phyloP scores from a whole-genome alignment of 1,140 invertebrate genomes.

The Heliconius congener region DNA sequence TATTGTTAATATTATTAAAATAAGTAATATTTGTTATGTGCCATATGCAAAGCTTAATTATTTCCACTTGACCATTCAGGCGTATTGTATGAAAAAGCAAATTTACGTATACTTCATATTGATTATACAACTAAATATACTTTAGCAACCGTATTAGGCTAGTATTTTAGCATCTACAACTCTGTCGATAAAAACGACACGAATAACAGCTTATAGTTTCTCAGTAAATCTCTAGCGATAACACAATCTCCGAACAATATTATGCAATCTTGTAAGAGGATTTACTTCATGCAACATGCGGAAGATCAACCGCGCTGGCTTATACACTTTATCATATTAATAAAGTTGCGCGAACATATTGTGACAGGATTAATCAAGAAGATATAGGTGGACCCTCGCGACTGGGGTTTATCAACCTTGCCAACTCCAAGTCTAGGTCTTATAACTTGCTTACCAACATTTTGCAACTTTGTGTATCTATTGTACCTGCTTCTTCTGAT shows the following conservation, averaged over 20 bases:
- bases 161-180: not conserved
- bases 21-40: too few species aligned
- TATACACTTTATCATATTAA: conserved; percentile 32
- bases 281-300: conserved; percentile 27
- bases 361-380: conserved; percentile 39
- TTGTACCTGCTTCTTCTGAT: not conserved
- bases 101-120: not conserved
- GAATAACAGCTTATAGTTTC: conserved; percentile 9
- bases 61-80: too few species aligned
- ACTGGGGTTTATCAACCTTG: conserved; percentile 26
- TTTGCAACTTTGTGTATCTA: not conserved
- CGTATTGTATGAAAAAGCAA: too few species aligned
- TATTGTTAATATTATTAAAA: too few species aligned
- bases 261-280: conserved; percentile 28
- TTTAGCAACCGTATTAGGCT: not conserved
- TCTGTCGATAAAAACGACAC: not conserved
- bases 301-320: conserved; percentile 27
- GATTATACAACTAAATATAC: not conserved
- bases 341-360: conserved; percentile 34
- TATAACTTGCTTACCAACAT: conserved; percentile 6
- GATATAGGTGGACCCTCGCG: conserved; percentile 32
- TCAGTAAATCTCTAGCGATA: conserved; percentile 14
- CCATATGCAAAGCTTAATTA: too few species aligned
- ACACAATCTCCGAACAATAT: conserved; percentile 25
- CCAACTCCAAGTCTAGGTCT: conserved; percentile 13